A percentile compares a stretch with the other conserved stretches of the same genome.
phyloP scores from a whole-genome alignment of 2,797 vertebrate genomes.

The Trematomus bernacchii region DNA sequence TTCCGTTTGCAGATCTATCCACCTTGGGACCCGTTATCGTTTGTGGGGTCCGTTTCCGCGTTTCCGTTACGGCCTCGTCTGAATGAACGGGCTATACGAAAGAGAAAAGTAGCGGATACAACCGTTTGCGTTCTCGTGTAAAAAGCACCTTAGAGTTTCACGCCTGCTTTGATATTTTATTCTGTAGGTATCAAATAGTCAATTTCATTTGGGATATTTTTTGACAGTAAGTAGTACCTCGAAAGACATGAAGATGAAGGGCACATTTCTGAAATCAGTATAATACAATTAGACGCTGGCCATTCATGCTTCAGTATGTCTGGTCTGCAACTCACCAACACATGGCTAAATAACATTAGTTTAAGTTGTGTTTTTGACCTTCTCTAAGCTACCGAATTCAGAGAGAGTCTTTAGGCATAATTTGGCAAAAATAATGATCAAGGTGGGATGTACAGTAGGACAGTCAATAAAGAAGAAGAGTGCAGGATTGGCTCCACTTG shows the following conservation, averaged over 20 bases:
- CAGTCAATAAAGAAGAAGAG: background rate
- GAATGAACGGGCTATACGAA: too few relatives aligned
- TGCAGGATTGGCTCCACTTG: background rate
- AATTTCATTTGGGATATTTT: too few relatives aligned
- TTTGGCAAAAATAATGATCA: slow-evolving; percentile 13
- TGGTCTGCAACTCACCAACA: background rate
- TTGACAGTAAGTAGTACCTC: background rate
- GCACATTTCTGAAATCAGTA: background rate
- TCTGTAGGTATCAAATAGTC: too few relatives aligned
- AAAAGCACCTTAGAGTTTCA: too few relatives aligned
- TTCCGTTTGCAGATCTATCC: too few relatives aligned
- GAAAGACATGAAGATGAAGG: background rate
- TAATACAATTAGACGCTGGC: background rate
- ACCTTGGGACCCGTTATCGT: too few relatives aligned
- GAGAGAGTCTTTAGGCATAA: slow-evolving; percentile 1
- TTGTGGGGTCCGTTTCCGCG: too few relatives aligned
- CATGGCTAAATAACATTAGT: background rate
- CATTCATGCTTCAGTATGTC: background rate
- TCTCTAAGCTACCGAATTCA: background rate
- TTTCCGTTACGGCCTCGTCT: too few relatives aligned
- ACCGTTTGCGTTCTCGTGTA: too few relatives aligned
- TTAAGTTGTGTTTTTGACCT: background rate
- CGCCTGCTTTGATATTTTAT: too few relatives aligned
- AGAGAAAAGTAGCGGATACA: too few relatives aligned
- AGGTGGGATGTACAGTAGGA: background rate